Base-by-base conservation (phyloP, 2,797 vertebrate species). In the Fistularia tabacaria region DNA sequence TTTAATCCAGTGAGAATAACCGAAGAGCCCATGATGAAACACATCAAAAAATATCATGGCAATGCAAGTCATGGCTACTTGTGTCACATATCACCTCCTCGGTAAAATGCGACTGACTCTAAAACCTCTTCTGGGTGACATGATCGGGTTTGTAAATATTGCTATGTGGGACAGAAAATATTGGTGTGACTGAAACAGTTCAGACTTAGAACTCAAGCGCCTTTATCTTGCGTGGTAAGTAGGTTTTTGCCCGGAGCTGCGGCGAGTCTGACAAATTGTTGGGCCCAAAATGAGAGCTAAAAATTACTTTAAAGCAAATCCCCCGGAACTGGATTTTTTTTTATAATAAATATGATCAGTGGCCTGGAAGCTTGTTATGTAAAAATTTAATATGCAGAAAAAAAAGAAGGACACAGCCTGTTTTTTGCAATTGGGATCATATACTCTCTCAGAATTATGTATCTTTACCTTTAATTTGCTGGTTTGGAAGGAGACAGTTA, bases 401-500 rank as follows among this genome's bases (percentile, higher is more conserved):
- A 14, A 40, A 40, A 15, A 52, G 40, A 41, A 25, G 25, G 25
- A 41, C 13, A 41, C 10, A 52, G 6, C 8, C n/a, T 12, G 14
- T 7, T 13, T 9, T 14, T 12, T 11, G 37, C 12, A 2, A 37
- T 8, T 45, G 9, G 41, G 40, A 25, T 25, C 25, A 25, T 5
- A 25, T 25, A 25, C 5, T 25, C 25, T 37, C 48, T 11, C 7
- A 1, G 8, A 10, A 9, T 41, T 39, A 41, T 37, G 37, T 37
- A 11, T 3, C 47, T 7, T 36, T 37, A 25, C 2, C 5, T 25
- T 25, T 25, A 3, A 3, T 25, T 25, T 25, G n/a, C n/a, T n/a
- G n/a, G n/a, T n/a, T n/a, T n/a, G 46, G 45, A 49, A 62, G 53
- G 61, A 77, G 76, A 71, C 69, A 42, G 67, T 66, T n/a, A 78